Evolutionary conservation across 2,113 vertebrate genomes (phyloP).

Genomic region (Passer montanus): DNA sequence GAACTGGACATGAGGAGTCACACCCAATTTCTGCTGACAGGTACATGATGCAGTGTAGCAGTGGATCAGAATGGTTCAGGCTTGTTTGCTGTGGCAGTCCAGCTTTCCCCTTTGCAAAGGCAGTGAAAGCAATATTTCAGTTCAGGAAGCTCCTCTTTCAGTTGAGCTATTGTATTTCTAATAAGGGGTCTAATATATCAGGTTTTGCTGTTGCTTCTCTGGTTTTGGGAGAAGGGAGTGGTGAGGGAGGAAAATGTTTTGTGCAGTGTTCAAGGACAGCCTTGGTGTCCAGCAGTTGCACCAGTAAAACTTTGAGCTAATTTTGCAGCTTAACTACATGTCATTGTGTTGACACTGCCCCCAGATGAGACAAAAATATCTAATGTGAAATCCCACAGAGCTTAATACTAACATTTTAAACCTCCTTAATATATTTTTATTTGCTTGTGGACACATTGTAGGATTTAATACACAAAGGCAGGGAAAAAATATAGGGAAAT

Average conservation of each 20-base stretch:
- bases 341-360: neutral
- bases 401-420: neutral
- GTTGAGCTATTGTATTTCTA: neutral
- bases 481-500: neutral
- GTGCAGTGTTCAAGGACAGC: neutral
- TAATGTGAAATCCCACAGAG: neutral
- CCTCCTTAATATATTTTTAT: neutral
- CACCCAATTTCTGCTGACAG: neutral
- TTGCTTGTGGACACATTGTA: neutral
- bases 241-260: neutral
- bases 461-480: neutral
- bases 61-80: neutral
- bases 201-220: neutral
- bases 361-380: neutral
- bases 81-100: neutral
- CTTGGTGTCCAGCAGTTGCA: neutral
- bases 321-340: neutral
- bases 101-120: neutral
- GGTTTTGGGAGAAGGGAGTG: neutral
- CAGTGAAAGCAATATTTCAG: neutral
- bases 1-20: neutral
- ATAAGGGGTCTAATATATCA: neutral
- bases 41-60: neutral
- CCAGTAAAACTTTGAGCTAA: neutral
- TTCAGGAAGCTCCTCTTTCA: neutral